Conservation (phyloP, 2,797 vertebrate genomes). For the Cirrhinus molitorella region DNA sequence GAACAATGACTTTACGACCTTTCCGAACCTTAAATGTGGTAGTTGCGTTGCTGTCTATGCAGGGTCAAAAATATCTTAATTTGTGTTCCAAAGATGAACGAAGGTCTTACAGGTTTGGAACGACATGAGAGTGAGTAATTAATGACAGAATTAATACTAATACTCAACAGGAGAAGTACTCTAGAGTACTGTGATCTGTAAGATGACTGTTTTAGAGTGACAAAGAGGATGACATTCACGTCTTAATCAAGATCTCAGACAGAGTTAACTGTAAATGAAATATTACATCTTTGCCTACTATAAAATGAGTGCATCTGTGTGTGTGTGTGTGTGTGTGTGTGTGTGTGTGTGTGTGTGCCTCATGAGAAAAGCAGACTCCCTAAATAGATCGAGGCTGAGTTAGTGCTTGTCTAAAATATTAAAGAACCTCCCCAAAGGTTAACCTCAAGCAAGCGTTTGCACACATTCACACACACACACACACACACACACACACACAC, state of each 20-base stretch:
- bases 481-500: slow-evolving; percentile 30
- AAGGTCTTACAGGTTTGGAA: no score
- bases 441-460: slow-evolving; percentile 31
- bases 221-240: background rate
- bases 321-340: no score
- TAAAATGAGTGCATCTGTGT: background rate
- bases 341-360: slow-evolving; percentile 2
- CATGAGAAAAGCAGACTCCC: slow-evolving; percentile 48
- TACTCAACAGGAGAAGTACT: background rate
- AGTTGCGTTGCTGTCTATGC: no score
- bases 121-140: no score
- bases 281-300: background rate
- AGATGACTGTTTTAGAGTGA: background rate
- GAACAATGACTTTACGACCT: no score
- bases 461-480: slow-evolving; percentile 29
- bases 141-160: background rate
- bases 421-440: slow-evolving; percentile 45
- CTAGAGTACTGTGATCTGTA: background rate
- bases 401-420: slow-evolving; percentile 53
- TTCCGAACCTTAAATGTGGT: no score
- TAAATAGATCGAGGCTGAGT: slow-evolving; percentile 43
- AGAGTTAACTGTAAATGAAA: background rate
- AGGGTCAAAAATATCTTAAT: no score
- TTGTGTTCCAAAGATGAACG: no score
- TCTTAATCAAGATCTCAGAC: slow-evolving; percentile 3